phyloP scores from a whole-genome alignment of 2,113 vertebrate species.

The Ptychochromis oligacanthus region DNA sequence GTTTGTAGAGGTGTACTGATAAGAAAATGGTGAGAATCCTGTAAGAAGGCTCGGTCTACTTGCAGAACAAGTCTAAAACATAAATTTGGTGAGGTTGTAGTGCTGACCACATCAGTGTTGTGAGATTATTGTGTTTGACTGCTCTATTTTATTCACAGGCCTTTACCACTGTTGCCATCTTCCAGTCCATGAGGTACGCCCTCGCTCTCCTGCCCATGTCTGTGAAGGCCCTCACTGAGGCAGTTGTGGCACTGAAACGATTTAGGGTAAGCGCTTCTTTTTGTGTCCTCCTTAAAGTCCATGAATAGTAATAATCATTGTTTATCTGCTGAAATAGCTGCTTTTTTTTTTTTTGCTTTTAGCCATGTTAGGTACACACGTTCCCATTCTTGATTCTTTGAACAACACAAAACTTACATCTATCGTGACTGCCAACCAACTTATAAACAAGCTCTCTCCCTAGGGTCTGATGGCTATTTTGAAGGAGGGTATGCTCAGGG shows the following conservation, averaged over 20 bases:
- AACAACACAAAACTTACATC: too few species aligned
- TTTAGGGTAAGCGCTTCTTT: constrained; percentile 42
- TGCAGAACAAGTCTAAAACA: background rate
- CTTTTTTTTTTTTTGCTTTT: too few species aligned
- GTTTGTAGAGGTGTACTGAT: background rate
- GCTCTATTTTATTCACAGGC: constrained; percentile 67
- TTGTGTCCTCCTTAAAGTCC: background rate
- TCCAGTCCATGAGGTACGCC: constrained; percentile 83
- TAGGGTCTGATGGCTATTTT: too few species aligned
- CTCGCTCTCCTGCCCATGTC: constrained; percentile 61
- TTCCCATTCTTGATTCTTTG: too few species aligned
- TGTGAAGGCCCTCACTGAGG: constrained; percentile 50
- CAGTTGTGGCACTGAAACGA: constrained; percentile 25
- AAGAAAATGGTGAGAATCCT: accelerated
- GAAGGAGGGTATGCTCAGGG: too few species aligned
- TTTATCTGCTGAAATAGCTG: too few species aligned
- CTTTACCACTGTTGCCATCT: constrained; percentile 85
- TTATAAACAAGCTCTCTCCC: too few species aligned
- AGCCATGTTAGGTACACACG: too few species aligned
- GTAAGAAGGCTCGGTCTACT: background rate
- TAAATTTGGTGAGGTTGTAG: background rate
- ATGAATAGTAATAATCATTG: accelerated
- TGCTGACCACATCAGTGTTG: background rate
- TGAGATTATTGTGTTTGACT: background rate
- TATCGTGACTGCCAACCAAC: too few species aligned